A percentile compares a stretch with the other conserved stretches of the same genome.
phyloP scores from a whole-genome alignment of 2,797 vertebrate species.

The Macropus fuliginosus region DNA sequence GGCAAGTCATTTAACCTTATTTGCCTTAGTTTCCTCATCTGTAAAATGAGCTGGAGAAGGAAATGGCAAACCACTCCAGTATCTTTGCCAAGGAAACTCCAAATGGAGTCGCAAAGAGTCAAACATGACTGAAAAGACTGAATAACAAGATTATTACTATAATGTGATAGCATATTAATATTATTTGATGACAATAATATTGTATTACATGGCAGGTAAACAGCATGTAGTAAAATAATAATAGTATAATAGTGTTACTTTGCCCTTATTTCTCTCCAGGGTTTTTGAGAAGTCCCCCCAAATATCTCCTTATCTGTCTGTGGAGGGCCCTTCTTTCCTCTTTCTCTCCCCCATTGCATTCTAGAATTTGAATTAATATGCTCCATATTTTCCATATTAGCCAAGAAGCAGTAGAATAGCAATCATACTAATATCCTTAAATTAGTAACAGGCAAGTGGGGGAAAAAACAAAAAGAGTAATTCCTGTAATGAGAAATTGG shows the following conservation, averaged over 20 bases:
- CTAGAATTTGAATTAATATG: neutral
- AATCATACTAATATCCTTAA: neutral
- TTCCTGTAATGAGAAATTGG: neutral
- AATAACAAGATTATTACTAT: neutral
- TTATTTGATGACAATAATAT: neutral
- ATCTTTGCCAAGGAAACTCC: neutral
- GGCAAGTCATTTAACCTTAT: neutral
- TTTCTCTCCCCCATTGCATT: slow-evolving; percentile 17
- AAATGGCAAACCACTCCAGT: neutral
- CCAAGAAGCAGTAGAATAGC: slow-evolving; percentile 52
- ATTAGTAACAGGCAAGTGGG: neutral
- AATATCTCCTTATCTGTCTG: slow-evolving; percentile 57
- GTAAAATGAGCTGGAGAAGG: neutral
- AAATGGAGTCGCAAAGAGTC: neutral
- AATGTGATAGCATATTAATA: neutral
- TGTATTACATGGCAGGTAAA: neutral
- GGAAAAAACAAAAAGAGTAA: neutral
- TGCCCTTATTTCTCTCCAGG: slow-evolving; percentile 54
- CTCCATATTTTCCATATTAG: slow-evolving; percentile 47
- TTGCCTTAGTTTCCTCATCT: neutral
- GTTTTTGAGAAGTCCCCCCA: slow-evolving; percentile 66
- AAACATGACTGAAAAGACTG: neutral
- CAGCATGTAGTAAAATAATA: slow-evolving; percentile 40
- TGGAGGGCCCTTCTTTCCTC: slow-evolving; percentile 68
- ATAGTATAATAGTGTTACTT: neutral